Percentiles rank a stretch among this genome's conserved stretches.
These are phyloP conservation scores for Hirtodrosophila confusa DNA, from an alignment of 2,888 invertebrate genomes.

Conservation along the genomic window DNA sequence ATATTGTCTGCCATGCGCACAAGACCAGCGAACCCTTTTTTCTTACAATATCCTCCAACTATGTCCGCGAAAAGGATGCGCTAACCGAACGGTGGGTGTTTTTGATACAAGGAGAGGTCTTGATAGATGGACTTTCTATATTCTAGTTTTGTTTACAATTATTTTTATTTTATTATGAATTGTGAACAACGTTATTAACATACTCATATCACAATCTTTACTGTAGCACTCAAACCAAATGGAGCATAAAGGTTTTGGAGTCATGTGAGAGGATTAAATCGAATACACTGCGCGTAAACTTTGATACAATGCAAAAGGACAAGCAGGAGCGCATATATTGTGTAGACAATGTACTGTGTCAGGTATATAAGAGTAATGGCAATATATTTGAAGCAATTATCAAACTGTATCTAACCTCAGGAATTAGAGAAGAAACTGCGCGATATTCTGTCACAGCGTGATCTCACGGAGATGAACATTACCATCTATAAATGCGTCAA, in stretches of 20 bases:
- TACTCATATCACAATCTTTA: too few species aligned
- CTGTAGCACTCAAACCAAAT: constrained; percentile 83
- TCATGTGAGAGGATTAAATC: constrained; percentile 85
- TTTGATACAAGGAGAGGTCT: neutral
- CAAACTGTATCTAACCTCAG: constrained; percentile 59
- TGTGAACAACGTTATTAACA: too few species aligned
- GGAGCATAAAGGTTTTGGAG: constrained; percentile 85
- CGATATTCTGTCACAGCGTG: constrained; percentile 84
- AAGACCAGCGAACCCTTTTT: constrained; percentile 84
- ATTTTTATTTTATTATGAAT: too few species aligned
- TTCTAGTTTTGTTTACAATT: too few species aligned
- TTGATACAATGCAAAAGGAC: constrained; percentile 87
- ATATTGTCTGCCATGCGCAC: constrained; percentile 73
- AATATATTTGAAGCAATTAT: neutral
- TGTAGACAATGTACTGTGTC: constrained; percentile 86
- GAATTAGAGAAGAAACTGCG: constrained; percentile 85
- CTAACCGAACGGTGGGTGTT: constrained; percentile 82
- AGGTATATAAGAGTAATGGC: constrained; percentile 82
- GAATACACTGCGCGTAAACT: constrained; percentile 86
- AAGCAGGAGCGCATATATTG: constrained; percentile 86
- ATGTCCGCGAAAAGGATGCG: constrained; percentile 85
- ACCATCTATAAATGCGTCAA: constrained; percentile 87
- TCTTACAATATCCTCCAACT: constrained; percentile 84
- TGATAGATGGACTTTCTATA: too few species aligned
- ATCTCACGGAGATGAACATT: constrained; percentile 85